These are phyloP conservation scores for Chromis chromis DNA, from an alignment of 2,797 vertebrate genomes.

Conservation along the genomic window DNA sequence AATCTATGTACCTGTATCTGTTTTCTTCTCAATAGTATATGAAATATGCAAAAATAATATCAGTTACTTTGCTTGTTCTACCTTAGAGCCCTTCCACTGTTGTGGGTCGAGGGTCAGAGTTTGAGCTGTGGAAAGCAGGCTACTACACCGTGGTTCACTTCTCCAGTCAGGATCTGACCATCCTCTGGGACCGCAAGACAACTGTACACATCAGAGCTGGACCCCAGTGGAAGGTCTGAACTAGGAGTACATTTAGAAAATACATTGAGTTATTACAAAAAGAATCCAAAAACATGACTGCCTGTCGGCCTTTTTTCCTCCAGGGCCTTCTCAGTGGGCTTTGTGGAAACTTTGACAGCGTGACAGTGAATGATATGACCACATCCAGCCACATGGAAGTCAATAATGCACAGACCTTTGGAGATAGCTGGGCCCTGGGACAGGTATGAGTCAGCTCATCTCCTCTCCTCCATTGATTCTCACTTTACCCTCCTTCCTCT, in stretches of 20 bases:
- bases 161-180: conserved; percentile 91
- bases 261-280: background rate
- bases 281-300: background rate
- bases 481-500: conserved; percentile 36
- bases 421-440: conserved; percentile 97
- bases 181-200: conserved; percentile 98
- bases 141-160: conserved; percentile 94
- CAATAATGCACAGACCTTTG: conserved; percentile 95
- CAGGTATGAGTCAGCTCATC: conserved; percentile 84
- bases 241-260: conserved; percentile 12
- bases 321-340: conserved; percentile 87
- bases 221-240: conserved; percentile 93
- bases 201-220: conserved; percentile 96
- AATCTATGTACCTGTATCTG: background rate
- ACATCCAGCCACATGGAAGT: conserved; percentile 98
- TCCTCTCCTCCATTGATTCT: conserved; percentile 34
- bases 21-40: background rate
- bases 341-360: conserved; percentile 98
- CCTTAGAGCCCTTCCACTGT: conserved; percentile 85
- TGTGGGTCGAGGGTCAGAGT: conserved; percentile 86
- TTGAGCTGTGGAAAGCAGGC: conserved; percentile 94
- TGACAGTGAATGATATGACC: conserved; percentile 97
- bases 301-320: background rate
- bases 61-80: conserved; percentile 17
- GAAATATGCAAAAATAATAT: background rate